Conservation (phyloP, 2,797 vertebrate genomes). For the Platyrinchus mystaceus region DNA sequence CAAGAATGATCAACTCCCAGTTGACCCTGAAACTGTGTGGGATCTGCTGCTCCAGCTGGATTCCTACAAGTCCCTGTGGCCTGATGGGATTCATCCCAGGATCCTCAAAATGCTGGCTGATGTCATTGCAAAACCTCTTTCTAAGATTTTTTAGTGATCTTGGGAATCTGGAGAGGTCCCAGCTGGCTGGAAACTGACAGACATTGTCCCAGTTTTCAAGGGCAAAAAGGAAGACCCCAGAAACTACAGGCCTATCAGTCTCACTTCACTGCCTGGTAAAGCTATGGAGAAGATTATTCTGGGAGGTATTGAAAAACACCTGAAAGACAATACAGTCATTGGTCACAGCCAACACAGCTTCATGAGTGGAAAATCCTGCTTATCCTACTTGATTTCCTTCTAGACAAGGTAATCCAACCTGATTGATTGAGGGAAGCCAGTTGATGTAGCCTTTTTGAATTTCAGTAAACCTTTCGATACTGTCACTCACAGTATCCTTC, state of each 20-base stretch:
- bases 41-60: not conserved
- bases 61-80: not conserved
- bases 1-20: not conserved
- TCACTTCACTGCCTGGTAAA: not conserved
- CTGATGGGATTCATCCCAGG: not conserved
- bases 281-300: not conserved
- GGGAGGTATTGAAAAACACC: not conserved
- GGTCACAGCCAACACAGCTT: not conserved
- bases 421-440: not conserved
- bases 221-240: not conserved
- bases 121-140: not conserved
- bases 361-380: not conserved
- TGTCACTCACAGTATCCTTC: not conserved
- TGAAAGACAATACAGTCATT: not conserved
- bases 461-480: not conserved
- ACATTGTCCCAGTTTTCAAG: not conserved
- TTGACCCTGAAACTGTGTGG: not conserved
- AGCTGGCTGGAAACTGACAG: not conserved
- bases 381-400: not conserved
- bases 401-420: not conserved
- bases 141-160: not conserved
- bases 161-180: not conserved
- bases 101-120: not conserved
- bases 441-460: not conserved
- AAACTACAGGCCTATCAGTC: not conserved